Base-by-base conservation (phyloP, 1,140 invertebrate species). In the Bombus sylvicola region DNA sequence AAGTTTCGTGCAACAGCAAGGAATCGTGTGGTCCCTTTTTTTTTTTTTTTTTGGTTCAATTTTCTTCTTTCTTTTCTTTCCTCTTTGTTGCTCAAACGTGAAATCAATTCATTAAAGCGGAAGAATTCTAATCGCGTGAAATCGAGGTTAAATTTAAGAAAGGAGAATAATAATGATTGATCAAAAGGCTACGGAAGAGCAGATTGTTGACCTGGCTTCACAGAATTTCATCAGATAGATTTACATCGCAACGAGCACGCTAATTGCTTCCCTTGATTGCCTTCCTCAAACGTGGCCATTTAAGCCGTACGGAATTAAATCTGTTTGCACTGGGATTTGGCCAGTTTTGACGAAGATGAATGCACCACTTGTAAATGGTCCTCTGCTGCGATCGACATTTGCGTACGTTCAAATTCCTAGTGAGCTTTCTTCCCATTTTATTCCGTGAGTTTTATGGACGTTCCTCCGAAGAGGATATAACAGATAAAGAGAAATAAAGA, bases 1-100 rank as follows among this genome's bases (percentile, higher is more conserved):
- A 39, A 82, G 81, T 76, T 64, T 88, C 34, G 28, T 74, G 43
- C 76, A 62, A 86, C 28, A 68, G 31, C 15, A 10, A 68, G 64
- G 4, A 64, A 15, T n/a, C 13, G 4, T 1, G 2, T 18, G 13
- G 5, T 2, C 5, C 10, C 2, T 9, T 3, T 2, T 9, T 4
- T 18, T 10, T 9, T 3, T 2, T 9, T 4, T 18, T 10, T n/a
- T 41, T 28, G 1, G 28, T 41, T n/a, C 37, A 53, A 22, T 53
- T 9, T 41, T n/a, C 3, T 28, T n/a, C 2, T n/a, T n/a, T 2
- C 9, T 5, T 8, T 22, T n/a, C 12, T 47, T 18, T 31, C 15
- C 9, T 69, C 22, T 69, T 25, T 10, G 0, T 73, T 73, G 2
- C 3, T 9, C 41, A n/a, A 15, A 43, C n/a, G 18, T 15, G n/a